Evolutionary conservation across 1,140 invertebrate species (phyloP), one percentile per base, ranked within the genome.

Genomic region (Phocides pigmalion): DNA sequence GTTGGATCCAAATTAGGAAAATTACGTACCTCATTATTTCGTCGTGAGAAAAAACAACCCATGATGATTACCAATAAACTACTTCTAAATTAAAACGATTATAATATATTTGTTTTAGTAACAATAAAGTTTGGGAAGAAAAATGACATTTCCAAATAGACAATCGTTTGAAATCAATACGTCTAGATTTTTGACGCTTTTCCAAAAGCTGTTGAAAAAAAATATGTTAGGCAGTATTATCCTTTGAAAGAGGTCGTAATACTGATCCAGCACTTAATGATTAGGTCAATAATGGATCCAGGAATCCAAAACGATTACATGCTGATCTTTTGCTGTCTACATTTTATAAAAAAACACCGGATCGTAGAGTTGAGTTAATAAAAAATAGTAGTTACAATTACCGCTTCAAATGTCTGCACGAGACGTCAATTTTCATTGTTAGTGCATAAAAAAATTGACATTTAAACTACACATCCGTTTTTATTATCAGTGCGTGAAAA

Each of bases 111-210:
- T 75, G 72, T 74, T 46, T 19, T 46, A 67, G 74, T 62, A 41
- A 59, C 67, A 76, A 77, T 74, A 76, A 82, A 80, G 59, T 76
- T 75, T 75, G 16, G 64, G 47, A 64, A 82, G 68, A 80, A 82
- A 84, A 84, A 81, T 77, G 74, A 79, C 85, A 88, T 88, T 66
- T 84, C 81, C 68, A 84, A 86, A 86, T 79, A 76, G 69, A 44
- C 54, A 83, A 82, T 53, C 66, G 68, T 85, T 84, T 81, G 73
- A 84, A 87, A 76, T 59, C 61, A 63, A 58, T 20, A 77, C 76
- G 70, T 81, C 76, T 87, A 87, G 84, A 86, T 85, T 81, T 69
- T 56, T 84, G 78, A 81, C 74, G 64, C 49, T 72, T 79, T 82
- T 84, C 66, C 71, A 59, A 17, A 25, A 28, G 12, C 14, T 62